Base-by-base conservation (phyloP, 2,113 vertebrate genomes). In the Charina bottae region DNA sequence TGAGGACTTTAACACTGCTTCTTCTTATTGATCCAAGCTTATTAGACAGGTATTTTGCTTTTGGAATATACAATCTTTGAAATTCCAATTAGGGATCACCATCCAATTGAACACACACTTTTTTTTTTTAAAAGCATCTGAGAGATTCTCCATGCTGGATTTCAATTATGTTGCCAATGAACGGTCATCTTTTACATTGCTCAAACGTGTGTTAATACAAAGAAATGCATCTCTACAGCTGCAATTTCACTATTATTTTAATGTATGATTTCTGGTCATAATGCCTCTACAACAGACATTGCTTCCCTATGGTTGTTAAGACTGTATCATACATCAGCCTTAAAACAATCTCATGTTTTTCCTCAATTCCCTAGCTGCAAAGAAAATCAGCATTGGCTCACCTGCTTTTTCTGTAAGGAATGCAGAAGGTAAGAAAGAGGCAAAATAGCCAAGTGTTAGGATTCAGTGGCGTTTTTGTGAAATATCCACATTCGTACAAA, bases 331-430 rank as follows among this genome's bases (percentile, higher is more conserved):
- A 96, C 93, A 95, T 94, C 92, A 94, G 28, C 62, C 62, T n/a
- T 68, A 12, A 68, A 68, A n/a, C 93, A 95, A 94, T 94, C 84
- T 84, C 37, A 56, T 55, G 21, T 88, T 96, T 0, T 94, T 90
- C 92, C 46, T 90, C 95, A 94, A 94, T 90, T 92, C 88, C 93
- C 96, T 95, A 96, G 89, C 88, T 87, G 93, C 85, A 91, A 93
- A 96, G 93, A 93, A 95, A 95, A 90, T 86, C 59, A 58, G 55
- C 2, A 93, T 92, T 59, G 93, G 85, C n/a, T 53, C 72, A 83
- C 37, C 89, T 92, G 28, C 42, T 86, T 28, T 78, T 89, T 90
- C 26, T 56, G 42, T 49, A 23, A 90, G 89, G 87, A 62, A n/a
- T 12, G 10, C 0, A 2, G 83, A 24, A 54, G 89, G 64, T 0